phyloP scores from a whole-genome alignment of 1,140 invertebrate species.

The Panagrolaimus sp. region DNA sequence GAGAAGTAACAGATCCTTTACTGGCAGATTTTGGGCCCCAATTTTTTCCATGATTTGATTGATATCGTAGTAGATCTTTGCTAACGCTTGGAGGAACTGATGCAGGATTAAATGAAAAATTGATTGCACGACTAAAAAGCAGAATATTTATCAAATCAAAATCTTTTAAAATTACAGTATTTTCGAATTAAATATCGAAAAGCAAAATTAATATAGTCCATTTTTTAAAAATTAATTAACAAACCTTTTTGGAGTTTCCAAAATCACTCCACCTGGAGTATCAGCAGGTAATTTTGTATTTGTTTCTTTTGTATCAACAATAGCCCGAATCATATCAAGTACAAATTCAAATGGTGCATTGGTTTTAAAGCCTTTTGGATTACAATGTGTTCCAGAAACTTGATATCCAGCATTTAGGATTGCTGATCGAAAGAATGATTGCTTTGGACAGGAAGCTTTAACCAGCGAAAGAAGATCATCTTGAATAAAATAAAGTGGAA shows the following conservation, averaged over 20 bases:
- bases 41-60: slow-evolving; percentile 58
- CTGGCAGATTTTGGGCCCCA: slow-evolving; percentile 58
- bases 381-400: slow-evolving; percentile 85
- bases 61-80: slow-evolving; percentile 49
- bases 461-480: slow-evolving; percentile 47
- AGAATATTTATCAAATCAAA: no score
- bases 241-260: slow-evolving; percentile 28
- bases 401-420: slow-evolving; percentile 83
- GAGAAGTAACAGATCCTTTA: slow-evolving; percentile 51
- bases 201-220: no score
- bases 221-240: not conserved
- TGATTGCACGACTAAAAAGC: slow-evolving; percentile 42
- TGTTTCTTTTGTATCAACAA: no score
- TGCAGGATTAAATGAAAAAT: slow-evolving; percentile 46
- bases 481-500: slow-evolving; percentile 77
- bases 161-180: no score
- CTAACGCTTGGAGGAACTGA: slow-evolving; percentile 38
- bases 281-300: slow-evolving; percentile 18
- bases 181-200: no score
- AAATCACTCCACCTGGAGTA: slow-evolving; percentile 30
- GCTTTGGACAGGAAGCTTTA: slow-evolving; percentile 41
- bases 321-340: slow-evolving; percentile 67
- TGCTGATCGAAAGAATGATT: slow-evolving; percentile 70
- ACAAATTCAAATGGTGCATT: slow-evolving; percentile 77
- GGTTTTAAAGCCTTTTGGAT: slow-evolving; percentile 83